Conservation (phyloP, 2,888 invertebrate species). For the Tenthredo livida region DNA sequence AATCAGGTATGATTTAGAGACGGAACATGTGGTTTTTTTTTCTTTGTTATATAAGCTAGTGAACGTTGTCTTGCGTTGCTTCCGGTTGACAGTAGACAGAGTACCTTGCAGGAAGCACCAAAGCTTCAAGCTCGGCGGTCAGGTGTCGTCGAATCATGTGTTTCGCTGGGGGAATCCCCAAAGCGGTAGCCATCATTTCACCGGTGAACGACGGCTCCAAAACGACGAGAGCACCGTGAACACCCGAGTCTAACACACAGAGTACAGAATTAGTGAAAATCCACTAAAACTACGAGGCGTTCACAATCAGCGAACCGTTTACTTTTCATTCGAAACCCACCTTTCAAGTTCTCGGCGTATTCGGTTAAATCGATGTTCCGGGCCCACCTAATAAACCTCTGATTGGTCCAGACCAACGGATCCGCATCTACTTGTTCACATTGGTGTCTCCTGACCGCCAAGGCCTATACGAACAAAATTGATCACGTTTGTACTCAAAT, state of each 20-base stretch:
- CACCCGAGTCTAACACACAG: conserved; percentile 88
- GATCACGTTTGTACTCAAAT: neutral
- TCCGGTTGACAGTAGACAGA: conserved; percentile 77
- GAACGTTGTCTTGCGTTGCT: conserved; percentile 74
- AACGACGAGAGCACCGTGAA: conserved; percentile 96
- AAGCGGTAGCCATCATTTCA: conserved; percentile 95
- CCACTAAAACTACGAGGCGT: neutral
- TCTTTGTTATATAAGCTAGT: conserved; percentile 61
- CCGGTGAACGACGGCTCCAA: conserved; percentile 96
- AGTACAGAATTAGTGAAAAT: neutral
- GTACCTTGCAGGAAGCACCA: conserved; percentile 95
- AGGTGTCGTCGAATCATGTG: conserved; percentile 96
- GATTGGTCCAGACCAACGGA: conserved; percentile 97
- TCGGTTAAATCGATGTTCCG: conserved; percentile 95
- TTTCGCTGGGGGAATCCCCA: conserved; percentile 95
- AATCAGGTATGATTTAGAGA: neutral
- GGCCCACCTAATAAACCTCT: conserved; percentile 96
- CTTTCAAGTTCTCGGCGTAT: conserved; percentile 95
- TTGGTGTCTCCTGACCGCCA: conserved; percentile 92
- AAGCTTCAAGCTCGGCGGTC: conserved; percentile 93
- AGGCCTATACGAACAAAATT: conserved; percentile 81
- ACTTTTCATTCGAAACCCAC: conserved; percentile 77
- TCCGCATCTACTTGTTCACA: conserved; percentile 94
- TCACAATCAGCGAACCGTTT: conserved; percentile 37
- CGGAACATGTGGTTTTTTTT: neutral